Evolutionary conservation across 35 echinoderm and acorn worm genomes (phyloP), one percentile per base, ranked within the genome.

Genomic region (Acanthaster planci): DNA sequence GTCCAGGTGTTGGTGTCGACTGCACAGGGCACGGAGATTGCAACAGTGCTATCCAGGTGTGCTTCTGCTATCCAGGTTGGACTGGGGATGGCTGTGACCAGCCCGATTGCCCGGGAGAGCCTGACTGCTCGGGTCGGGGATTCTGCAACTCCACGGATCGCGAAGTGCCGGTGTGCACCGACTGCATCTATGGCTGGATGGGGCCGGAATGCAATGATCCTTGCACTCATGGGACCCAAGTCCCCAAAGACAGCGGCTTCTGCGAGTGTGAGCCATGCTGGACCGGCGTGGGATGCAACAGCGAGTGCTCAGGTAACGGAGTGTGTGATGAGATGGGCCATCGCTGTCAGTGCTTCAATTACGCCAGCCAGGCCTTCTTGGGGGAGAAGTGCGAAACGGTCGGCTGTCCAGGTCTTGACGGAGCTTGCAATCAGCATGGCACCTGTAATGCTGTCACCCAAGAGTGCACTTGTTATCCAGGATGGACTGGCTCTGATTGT

Each of bases 51-150:
- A n/a, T 91, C 6, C 89, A 91, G 6, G 39, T 38, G 26, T 97
- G 93, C 39, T 85, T 64, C 53, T 97, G 93, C 52, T 85, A 89
- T 55, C 93, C 93, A 51, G 93, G 93, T 23, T 97, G 93, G 93
- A 88, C 59, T 52, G 93, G 93, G 12, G 78, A 89, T 77, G 93
- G 85, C 17, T 97, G 93, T 82, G 81, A 91, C 5, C 36, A 89
- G 15, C 85, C 93, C 26, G 93, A 97, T 78, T 97, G 93, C 38
- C 89, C 93, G 54, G 90, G 93, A 32, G 86, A 83, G 37, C 93
- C 93, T 31, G 89, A 91, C 47, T 97, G 93, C 67, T 89, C 84
- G 64, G 86, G 82, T 6, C 82, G 81, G 72, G 93, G 93, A 9
- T 60, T 82, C 21, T 94, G 92, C 57, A 88, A 94, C 77, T 77